phyloP scores from a whole-genome alignment of 2,113 vertebrate genomes.

The Trochalopteron elliotii region DNA sequence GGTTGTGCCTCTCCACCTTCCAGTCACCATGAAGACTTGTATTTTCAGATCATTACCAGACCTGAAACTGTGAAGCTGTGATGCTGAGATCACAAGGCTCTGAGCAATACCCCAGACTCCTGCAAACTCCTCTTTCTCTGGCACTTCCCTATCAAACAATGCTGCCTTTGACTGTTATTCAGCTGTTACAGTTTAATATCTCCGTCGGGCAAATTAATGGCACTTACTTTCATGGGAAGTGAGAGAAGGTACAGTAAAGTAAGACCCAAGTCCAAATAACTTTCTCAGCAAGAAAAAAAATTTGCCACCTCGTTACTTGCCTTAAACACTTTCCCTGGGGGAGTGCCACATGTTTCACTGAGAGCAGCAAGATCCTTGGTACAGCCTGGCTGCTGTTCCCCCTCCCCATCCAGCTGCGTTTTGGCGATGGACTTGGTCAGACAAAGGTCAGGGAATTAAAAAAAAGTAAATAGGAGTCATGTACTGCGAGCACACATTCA shows the following conservation, averaged over 20 bases:
- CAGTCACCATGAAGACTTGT: neutral
- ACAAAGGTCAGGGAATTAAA: constrained; percentile 7
- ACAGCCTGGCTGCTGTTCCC: neutral
- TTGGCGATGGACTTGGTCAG: neutral
- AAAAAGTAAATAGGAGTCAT: neutral
- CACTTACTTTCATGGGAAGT: neutral
- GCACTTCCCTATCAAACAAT: neutral
- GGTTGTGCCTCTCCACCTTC: neutral
- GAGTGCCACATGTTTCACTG: accelerated
- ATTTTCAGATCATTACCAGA: neutral
- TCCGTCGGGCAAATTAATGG: neutral
- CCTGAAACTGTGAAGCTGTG: neutral
- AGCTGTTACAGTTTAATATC: neutral
- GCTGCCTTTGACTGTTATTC: neutral
- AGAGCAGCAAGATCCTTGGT: neutral
- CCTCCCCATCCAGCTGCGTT: neutral
- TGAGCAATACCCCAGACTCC: neutral
- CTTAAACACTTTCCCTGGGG: constrained; percentile 4
- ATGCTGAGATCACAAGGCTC: neutral
- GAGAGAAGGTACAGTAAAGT: neutral
- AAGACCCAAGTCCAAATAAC: neutral
- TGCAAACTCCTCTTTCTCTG: neutral
- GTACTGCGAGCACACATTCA: neutral
- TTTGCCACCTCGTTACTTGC: neutral
- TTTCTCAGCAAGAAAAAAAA: constrained; percentile 1